phyloP scores from a whole-genome alignment of 1,140 invertebrate genomes.

The Zaprionus inermis region DNA sequence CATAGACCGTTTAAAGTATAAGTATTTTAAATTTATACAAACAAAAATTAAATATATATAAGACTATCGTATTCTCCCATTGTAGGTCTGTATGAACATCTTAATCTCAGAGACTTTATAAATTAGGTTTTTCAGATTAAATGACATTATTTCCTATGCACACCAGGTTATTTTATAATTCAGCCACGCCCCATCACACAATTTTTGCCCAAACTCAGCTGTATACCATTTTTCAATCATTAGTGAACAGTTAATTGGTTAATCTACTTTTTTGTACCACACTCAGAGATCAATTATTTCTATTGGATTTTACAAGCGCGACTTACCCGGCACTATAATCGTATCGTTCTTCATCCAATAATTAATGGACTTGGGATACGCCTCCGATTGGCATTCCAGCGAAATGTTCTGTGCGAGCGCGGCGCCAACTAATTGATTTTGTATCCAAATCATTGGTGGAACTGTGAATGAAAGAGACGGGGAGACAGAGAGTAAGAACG shows the following conservation, averaged over 20 bases:
- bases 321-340: constrained; percentile 92
- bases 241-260: background rate
- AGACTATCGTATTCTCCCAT: no score
- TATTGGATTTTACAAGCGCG: background rate
- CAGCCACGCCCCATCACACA: no score
- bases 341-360: constrained; percentile 93
- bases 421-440: constrained; percentile 92
- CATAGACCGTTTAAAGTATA: no score
- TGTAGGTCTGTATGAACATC: background rate
- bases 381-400: constrained; percentile 93
- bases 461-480: constrained; percentile 85
- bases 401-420: constrained; percentile 89
- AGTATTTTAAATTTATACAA: no score
- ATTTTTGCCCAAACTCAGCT: background rate
- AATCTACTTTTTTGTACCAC: background rate
- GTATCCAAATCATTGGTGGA: constrained; percentile 93
- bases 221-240: background rate
- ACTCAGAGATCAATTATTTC: background rate
- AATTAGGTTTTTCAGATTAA: no score
- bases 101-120: no score
- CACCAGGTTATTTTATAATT: no score
- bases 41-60: no score
- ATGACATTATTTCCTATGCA: no score
- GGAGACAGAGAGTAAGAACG: background rate
- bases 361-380: constrained; percentile 94